Conservation (phyloP, 2,113 vertebrate genomes). For the Austrofundulus limnaeus region DNA sequence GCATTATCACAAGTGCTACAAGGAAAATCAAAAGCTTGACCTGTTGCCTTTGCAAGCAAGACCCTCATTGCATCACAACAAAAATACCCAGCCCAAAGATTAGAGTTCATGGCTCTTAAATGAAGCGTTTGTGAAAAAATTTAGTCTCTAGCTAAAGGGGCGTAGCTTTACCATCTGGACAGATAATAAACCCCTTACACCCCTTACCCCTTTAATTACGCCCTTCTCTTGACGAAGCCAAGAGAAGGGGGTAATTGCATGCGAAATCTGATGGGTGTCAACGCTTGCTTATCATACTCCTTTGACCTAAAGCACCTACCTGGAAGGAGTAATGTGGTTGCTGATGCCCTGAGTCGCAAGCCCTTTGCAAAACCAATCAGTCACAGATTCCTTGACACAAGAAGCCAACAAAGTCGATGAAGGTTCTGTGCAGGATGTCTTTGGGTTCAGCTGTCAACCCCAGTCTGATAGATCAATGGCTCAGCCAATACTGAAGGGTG, state of each 20-base stretch:
- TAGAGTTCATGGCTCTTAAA: not conserved
- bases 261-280: not conserved
- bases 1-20: not conserved
- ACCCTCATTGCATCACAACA: not conserved
- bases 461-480: too few relatives aligned
- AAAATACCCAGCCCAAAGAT: not conserved
- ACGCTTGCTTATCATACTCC: not conserved
- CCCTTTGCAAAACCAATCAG: not conserved
- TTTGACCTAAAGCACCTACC: not conserved
- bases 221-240: not conserved
- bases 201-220: too few relatives aligned
- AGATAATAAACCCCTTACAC: not conserved
- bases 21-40: not conserved
- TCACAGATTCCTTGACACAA: not conserved
- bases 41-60: not conserved
- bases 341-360: not conserved
- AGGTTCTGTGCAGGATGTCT: not conserved
- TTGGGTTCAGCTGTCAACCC: too few relatives aligned
- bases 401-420: not conserved
- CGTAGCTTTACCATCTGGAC: not conserved
- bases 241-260: too few relatives aligned
- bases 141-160: not conserved
- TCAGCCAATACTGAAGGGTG: too few relatives aligned
- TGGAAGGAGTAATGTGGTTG: not conserved
- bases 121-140: not conserved